Evolutionary conservation across 2,888 invertebrate genomes (phyloP).

Genomic region (Limnephilus lunatus): DNA sequence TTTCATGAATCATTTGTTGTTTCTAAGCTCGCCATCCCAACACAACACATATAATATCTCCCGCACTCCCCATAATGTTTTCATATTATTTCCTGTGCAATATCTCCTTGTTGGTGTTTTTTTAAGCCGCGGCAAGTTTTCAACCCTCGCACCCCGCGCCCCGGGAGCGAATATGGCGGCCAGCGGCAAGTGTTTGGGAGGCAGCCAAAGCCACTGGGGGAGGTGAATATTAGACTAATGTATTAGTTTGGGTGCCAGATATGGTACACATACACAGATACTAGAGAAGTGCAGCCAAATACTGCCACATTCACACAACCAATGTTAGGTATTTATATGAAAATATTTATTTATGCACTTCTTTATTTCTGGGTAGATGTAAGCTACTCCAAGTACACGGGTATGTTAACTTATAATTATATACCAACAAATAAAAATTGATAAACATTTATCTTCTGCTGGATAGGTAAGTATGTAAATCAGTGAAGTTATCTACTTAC

Average conservation of each 20-base stretch:
- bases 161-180: constrained; percentile 41
- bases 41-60: background rate
- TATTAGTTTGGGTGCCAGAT: constrained; percentile 58
- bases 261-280: background rate
- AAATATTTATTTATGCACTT: background rate
- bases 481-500: too few species aligned
- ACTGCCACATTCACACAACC: background rate
- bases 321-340: background rate
- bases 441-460: too few species aligned
- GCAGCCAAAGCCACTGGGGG: constrained; percentile 36
- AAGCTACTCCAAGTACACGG: too few species aligned
- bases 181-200: constrained; percentile 37
- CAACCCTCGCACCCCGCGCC: constrained; percentile 38
- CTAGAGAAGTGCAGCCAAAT: background rate
- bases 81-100: constrained; percentile 34
- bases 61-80: constrained; percentile 3
- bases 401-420: too few species aligned
- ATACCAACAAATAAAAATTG: too few species aligned
- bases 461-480: too few species aligned
- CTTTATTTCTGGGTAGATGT: too few species aligned
- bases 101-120: constrained; percentile 22
- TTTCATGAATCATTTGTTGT: constrained; percentile 2
- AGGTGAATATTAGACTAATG: constrained; percentile 62
- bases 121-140: constrained; percentile 24
- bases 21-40: background rate